Percentiles rank a stretch among this genome's conserved stretches.
These are phyloP conservation scores for Ditula angustiorana DNA, from an alignment of 2,888 invertebrate species.

Conservation along the genomic window DNA sequence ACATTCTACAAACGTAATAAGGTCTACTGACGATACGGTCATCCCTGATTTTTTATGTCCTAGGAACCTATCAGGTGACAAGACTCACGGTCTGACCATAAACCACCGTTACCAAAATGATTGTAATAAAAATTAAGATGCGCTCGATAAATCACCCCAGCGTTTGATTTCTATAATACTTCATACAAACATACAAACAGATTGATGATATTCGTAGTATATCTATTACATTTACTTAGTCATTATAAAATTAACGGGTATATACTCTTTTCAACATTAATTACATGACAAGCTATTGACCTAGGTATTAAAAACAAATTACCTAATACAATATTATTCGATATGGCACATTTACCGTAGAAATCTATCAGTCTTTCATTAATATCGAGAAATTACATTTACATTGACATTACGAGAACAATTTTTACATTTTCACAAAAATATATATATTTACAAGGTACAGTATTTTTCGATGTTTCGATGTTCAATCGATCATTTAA, in stretches of 20 bases:
- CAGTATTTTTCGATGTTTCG: slow-evolving; percentile 18
- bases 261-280: slow-evolving; percentile 5
- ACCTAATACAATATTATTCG: slow-evolving; percentile 41
- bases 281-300: slow-evolving; percentile 34
- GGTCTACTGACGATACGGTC: too few species aligned
- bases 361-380: slow-evolving; percentile 81
- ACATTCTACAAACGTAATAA: too few species aligned
- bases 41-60: too few species aligned
- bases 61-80: too few species aligned
- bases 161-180: too few species aligned
- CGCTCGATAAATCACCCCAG: too few species aligned
- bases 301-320: slow-evolving; percentile 34
- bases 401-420: slow-evolving; percentile 53
- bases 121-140: too few species aligned
- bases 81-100: too few species aligned
- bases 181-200: too few species aligned
- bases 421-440: slow-evolving; percentile 44
- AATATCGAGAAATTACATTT: slow-evolving; percentile 54
- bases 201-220: too few species aligned
- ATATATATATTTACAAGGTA: slow-evolving; percentile 43
- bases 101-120: too few species aligned
- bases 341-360: slow-evolving; percentile 80
- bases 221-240: too few species aligned
- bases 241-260: background rate
- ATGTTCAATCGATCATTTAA: slow-evolving; percentile 20